A percentile compares a stretch with the other conserved stretches of the same genome.
phyloP scores from a whole-genome alignment of 2,888 invertebrate genomes.

The Blastobasis adustella region DNA sequence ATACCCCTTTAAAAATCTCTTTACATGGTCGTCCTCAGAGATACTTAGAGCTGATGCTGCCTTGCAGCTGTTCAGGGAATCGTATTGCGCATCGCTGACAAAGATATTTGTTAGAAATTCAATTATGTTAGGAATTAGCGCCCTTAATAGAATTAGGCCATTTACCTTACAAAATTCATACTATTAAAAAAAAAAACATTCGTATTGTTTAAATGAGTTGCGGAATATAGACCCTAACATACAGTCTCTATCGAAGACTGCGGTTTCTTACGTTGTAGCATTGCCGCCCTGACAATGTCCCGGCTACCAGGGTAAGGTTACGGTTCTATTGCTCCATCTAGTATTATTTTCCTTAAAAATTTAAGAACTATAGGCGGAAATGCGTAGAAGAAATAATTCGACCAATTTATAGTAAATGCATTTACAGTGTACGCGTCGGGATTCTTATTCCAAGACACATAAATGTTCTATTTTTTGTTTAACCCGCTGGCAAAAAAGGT shows the following conservation, averaged over 20 bases:
- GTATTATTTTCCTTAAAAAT: not conserved
- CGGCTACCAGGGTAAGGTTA: not conserved
- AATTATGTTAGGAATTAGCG: not conserved
- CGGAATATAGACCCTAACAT: not conserved
- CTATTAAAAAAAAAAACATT: not conserved
- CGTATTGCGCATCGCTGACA: not conserved
- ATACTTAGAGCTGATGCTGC: not conserved
- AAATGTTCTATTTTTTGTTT: slow-evolving; percentile 13
- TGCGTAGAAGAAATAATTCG: slow-evolving; percentile 11
- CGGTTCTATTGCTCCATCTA: not conserved
- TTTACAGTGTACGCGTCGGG: slow-evolving; percentile 10
- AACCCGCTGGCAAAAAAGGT: slow-evolving; percentile 14
- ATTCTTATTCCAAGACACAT: slow-evolving; percentile 14
- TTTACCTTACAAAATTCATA: not conserved
- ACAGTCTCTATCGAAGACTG: not conserved
- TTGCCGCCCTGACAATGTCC: not conserved
- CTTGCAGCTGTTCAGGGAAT: not conserved
- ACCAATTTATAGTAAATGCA: slow-evolving; percentile 7
- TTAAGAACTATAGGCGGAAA: slow-evolving; percentile 10
- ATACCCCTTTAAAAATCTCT: not conserved
- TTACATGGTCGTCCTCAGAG: not conserved
- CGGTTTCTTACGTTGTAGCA: not conserved
- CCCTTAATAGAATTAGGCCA: not conserved
- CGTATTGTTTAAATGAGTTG: slow-evolving; percentile 1
- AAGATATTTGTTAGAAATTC: not conserved